Evolutionary conservation across 2,888 invertebrate species (phyloP).

Genomic region (Chorisops tibialis): DNA sequence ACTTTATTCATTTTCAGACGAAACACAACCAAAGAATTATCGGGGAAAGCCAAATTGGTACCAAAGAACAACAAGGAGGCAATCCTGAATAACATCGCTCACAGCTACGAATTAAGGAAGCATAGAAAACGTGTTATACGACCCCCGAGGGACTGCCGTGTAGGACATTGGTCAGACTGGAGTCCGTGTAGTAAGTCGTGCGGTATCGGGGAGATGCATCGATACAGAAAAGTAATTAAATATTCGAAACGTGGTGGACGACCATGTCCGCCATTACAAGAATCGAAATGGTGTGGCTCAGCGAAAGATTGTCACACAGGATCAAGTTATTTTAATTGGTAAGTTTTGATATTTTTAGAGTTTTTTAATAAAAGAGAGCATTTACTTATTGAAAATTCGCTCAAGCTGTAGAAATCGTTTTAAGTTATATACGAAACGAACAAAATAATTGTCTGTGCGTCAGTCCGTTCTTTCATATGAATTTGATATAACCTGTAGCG

Average conservation of each 20-base stretch:
- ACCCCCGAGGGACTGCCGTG: slow-evolving; percentile 75
- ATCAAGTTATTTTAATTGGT: slow-evolving; percentile 62
- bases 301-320: slow-evolving; percentile 63
- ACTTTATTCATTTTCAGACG: slow-evolving; percentile 17
- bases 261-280: slow-evolving; percentile 77
- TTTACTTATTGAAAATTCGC: too few species aligned
- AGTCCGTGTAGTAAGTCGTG: slow-evolving; percentile 83
- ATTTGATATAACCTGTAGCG: too few species aligned
- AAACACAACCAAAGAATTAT: slow-evolving; percentile 12
- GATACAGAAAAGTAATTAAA: slow-evolving; percentile 72
- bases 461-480: too few species aligned
- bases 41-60: slow-evolving; percentile 37
- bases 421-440: too few species aligned
- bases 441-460: too few species aligned
- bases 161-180: slow-evolving; percentile 84
- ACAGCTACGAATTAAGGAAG: slow-evolving; percentile 59
- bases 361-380: too few species aligned
- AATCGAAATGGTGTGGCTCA: slow-evolving; percentile 86
- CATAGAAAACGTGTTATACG: slow-evolving; percentile 53
- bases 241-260: slow-evolving; percentile 76
- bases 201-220: slow-evolving; percentile 83
- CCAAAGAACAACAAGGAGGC: slow-evolving; percentile 65
- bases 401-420: too few species aligned
- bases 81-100: slow-evolving; percentile 67
- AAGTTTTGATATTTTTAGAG: slow-evolving; percentile 38